Base-by-base conservation (phyloP, 2,888 invertebrate genomes). In the Antheraea assamensis region DNA sequence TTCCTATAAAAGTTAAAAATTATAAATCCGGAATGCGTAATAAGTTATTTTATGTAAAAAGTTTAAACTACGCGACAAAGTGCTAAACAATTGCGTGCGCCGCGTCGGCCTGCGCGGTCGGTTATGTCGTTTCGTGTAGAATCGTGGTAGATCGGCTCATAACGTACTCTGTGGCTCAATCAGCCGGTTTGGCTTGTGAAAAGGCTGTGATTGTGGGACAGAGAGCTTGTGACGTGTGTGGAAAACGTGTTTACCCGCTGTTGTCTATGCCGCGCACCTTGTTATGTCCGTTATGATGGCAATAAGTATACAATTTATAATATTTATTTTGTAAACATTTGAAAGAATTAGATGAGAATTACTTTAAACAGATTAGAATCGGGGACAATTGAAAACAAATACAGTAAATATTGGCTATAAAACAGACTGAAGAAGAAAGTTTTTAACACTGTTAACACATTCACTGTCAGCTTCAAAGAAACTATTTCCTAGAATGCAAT, bases 121-220 rank as follows among this genome's bases (percentile, higher is more conserved):
- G 89, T 89, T 93, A 87, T 92, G 91, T 72, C 74, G 74, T 77
- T 75, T 77, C 76, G 79, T 73, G 76, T 64, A 74, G 72, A 76
- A 77, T 81, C 77, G 76, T 78, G 78, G 81, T 79, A 72, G 77
- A 31, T 74, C 35, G 58, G 27, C 64, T 42, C 42, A 42, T 35
- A 42, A 42, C 42, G 42, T 42, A 42, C 42, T 42, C 42, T 42
- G 42, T 42, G 42, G 42, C 42, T 49, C 35, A 27, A 55, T 73
- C 75, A 47, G 68, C 52, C 75, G 71, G 81, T 79, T 82, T 83
- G 75, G 79, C 78, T 83, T 82, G 84, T 85, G 88, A 87, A 89
- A 90, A 90, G 89, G 85, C 87, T 88, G 87, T 88, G 90, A 90
- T 92, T 92, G 91, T 92, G 89, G 88, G 89, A 89, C 89, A 86